Percentiles rank a stretch among this genome's conserved stretches.
Evolutionary conservation across 1,140 invertebrate species (phyloP).

Genomic region (Drosophila grimshawi): DNA sequence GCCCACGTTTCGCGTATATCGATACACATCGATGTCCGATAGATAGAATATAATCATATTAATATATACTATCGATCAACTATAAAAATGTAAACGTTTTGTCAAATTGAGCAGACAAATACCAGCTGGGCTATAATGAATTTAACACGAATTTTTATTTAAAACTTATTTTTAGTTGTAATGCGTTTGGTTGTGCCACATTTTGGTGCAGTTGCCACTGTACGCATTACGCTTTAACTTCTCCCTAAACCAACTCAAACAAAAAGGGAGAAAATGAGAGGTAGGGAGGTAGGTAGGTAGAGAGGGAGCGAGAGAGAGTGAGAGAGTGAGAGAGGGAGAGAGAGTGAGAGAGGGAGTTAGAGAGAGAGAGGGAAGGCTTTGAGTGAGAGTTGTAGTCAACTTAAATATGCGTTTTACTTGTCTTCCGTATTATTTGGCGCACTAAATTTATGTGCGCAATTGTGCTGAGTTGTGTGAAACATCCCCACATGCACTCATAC

Average conservation of each 20-base stretch:
- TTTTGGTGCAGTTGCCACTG: conserved; percentile 9
- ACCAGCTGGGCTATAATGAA: too few relatives aligned
- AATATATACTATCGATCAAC: too few relatives aligned
- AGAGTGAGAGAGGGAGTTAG: not conserved
- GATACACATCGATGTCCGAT: too few relatives aligned
- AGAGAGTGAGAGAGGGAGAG: not conserved
- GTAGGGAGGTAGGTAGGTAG: too few relatives aligned
- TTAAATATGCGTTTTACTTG: conserved; percentile 66
- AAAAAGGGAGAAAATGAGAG: too few relatives aligned
- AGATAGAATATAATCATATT: too few relatives aligned
- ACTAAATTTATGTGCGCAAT: conserved; percentile 81
- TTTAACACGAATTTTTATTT: too few relatives aligned
- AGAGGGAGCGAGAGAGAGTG: not conserved
- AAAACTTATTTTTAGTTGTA: not conserved
- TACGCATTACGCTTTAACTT: not conserved
- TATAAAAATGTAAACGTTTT: too few relatives aligned
- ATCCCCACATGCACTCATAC: conserved; percentile 9
- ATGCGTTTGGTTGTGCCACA: not conserved
- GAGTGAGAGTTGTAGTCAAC: conserved; percentile 30
- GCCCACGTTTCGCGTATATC: too few relatives aligned
- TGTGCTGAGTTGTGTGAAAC: conserved; percentile 73
- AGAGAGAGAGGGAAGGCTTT: not conserved
- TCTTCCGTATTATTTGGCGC: conserved; percentile 74
- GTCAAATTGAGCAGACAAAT: too few relatives aligned
- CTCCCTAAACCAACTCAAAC: too few relatives aligned